Conservation (phyloP, 1,140 invertebrate species). For the Drosophila nannoptera region DNA sequence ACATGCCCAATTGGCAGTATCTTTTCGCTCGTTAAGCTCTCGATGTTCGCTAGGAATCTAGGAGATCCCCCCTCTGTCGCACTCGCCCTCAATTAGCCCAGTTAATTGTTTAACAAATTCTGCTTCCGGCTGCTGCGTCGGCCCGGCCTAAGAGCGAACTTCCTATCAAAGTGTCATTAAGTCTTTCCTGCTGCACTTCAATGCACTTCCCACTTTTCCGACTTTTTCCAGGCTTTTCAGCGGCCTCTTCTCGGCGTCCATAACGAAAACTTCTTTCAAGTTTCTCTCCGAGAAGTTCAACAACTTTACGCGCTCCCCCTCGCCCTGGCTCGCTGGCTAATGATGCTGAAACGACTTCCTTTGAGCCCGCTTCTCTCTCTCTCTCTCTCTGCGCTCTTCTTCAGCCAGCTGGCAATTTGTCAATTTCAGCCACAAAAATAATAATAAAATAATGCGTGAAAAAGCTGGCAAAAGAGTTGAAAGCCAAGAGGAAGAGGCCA, state of each 20-base stretch:
- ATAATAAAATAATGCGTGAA: slow-evolving; percentile 7
- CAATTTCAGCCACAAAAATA: slow-evolving; percentile 34
- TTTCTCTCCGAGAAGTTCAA: background rate
- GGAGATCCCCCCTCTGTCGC: too few relatives aligned
- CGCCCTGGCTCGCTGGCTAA: slow-evolving; percentile 32
- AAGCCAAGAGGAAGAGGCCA: too few relatives aligned
- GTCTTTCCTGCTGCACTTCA: background rate
- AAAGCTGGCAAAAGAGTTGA: background rate
- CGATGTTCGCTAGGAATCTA: too few relatives aligned
- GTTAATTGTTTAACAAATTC: too few relatives aligned
- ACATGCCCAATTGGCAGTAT: too few relatives aligned
- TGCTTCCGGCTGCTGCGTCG: background rate
- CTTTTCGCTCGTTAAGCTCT: too few relatives aligned
- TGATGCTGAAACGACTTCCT: slow-evolving; percentile 64
- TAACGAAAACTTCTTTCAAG: too few relatives aligned
- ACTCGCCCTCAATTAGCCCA: too few relatives aligned
- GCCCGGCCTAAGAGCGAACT: background rate
- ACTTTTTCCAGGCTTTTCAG: background rate
- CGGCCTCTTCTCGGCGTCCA: too few relatives aligned
- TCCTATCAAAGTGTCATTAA: background rate
- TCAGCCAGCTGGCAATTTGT: slow-evolving; percentile 60
- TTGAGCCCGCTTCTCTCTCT: slow-evolving; percentile 29
- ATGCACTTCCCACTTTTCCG: background rate
- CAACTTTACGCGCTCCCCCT: background rate
- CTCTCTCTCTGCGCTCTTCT: too few relatives aligned